Evolutionary conservation across 2,888 invertebrate genomes (phyloP), one percentile per base, ranked within the genome.

Genomic region (Phasia obesa): DNA sequence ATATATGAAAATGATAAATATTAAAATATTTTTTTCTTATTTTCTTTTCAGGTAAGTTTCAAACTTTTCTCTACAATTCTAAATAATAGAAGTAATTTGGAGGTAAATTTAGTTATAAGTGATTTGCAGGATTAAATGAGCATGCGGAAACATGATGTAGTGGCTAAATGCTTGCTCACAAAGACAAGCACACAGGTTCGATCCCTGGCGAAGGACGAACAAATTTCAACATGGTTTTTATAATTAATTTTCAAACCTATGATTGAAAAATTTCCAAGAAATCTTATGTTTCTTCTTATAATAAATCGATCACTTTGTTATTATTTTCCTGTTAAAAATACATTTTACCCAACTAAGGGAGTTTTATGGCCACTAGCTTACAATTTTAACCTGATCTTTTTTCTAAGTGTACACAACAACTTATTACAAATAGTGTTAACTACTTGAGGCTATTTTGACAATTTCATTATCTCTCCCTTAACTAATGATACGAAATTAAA

Each of bases 11-110:
- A 4, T 35, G 9, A 31, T 31, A 7, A 4, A 7, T 3, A 38
- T 42, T 57, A 27, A 38, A 70, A 49, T 70, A 19, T n/a, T 15
- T 4, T 42, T 21, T 71, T 51, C 25, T 51, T 70, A 60, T 19
- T 78, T 38, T 79, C 44, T 60, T 79, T 79, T 44, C 44, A 79
- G 79, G 79, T 79, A 79, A 79, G 79, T 79, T 42, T 67, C 51
- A 21, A 65, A 23, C 35, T 78, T 57, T 31, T 44, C 42, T 5
- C 2, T n/a, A 13, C 15, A 64, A 35, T 2, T 64, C 1, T 57
- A 17, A 51, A 6, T 38, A 35, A 11, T 62, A 31, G 7, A 38
- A 42, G 11, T 15, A 53, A 53, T 7, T 2, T 23, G 31, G 42
- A 79, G 79, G 73, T 73, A 79, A 60, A 42, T 44, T 3, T 59